phyloP scores from a whole-genome alignment of 2,113 vertebrate genomes.

The Silurus meridionalis region DNA sequence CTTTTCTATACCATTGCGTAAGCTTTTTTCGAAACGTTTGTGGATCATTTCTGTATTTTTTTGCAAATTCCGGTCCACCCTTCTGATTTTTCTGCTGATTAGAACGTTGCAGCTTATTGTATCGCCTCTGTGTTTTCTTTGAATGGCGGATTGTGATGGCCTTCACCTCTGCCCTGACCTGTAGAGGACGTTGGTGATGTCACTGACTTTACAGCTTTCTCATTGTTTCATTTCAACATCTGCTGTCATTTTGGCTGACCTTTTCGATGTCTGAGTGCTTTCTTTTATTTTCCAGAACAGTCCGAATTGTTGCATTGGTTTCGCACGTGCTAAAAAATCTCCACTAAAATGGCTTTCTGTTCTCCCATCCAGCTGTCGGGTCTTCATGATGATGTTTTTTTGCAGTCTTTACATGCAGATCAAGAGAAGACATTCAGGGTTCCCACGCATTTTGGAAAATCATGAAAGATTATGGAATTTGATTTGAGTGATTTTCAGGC shows the following conservation, averaged over 20 bases:
- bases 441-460: no score
- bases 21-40: background rate
- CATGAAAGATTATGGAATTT: no score
- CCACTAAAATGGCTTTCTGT: background rate
- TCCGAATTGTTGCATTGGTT: background rate
- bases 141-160: background rate
- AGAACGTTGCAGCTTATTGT: background rate
- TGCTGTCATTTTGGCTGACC: background rate
- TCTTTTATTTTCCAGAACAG: background rate
- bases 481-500: no score
- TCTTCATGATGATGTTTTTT: background rate
- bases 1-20: no score
- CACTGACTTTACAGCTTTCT: background rate
- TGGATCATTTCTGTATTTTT: background rate
- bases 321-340: background rate
- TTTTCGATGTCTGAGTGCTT: background rate
- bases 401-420: background rate
- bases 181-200: background rate
- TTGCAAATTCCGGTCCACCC: background rate
- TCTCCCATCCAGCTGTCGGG: background rate
- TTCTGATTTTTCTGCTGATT: background rate
- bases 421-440: background rate
- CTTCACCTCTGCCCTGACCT: background rate
- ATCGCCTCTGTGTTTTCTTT: background rate
- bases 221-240: background rate